Evolutionary conservation across 2,113 vertebrate species (phyloP), one percentile per base, ranked within the genome.

Genomic region (Pachypanchax playfairii): DNA sequence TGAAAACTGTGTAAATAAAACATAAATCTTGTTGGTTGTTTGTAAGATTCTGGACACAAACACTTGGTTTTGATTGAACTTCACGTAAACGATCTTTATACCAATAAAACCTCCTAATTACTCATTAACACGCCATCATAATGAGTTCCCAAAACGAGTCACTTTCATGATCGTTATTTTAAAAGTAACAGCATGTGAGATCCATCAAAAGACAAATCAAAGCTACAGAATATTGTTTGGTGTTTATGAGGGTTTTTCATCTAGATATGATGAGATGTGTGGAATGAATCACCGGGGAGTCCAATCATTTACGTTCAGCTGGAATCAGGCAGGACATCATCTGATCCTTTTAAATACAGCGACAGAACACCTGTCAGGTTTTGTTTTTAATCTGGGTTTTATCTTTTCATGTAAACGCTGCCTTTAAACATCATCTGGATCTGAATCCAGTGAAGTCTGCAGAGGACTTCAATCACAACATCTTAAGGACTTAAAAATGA

Each of bases 401-500:
- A 33, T 63, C 26, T 48, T 29, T 41, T 64, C 70, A 20, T 59
- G 62, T 71, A 63, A 25, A 44, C 10, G 42, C 51, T 22, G 14
- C 18, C 31, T 73, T 48, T n/a, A 53, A 57, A 60, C 29, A 4
- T 60, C 57, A 36, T 42, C 41, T 9, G 7, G 24, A 51, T 63
- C 47, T 36, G 50, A 13, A 59, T 38, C 42, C 56, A 1, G 35
- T 8, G 1, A 18, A 44, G 41, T 55, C 49, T 4, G 14, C 43
- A 35, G 51, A 31, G 56, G 48, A 48, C 79, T 67, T 79, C 65
- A 58, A 41, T 73, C 65, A 20, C 22, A 18, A 58, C 68, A 66
- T 73, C 75, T 67, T 42, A 58, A 53, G 24, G 69, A 70, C 46
- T 61, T 64, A 36, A 48, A n/a, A 76, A 49, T n/a, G n/a, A 13